A percentile compares a stretch with the other conserved stretches of the same genome.
phyloP scores from a whole-genome alignment of 2,888 invertebrate genomes.

The Adineta ricciae region DNA sequence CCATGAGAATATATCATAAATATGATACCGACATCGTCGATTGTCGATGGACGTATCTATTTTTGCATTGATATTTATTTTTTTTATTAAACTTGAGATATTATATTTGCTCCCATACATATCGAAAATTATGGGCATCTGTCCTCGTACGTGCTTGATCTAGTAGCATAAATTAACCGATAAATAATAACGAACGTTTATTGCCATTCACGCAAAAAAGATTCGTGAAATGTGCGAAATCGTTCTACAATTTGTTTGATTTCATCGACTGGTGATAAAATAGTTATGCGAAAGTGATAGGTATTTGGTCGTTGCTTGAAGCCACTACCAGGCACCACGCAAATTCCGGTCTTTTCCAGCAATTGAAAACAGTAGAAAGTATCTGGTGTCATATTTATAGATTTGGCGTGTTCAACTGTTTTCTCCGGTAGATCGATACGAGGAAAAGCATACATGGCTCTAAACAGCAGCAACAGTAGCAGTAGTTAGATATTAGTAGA shows the following conservation, averaged over 20 bases:
- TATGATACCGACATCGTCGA: too few relatives aligned
- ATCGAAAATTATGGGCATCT: too few relatives aligned
- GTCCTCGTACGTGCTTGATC: too few relatives aligned
- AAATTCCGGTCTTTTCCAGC: constrained; percentile 77
- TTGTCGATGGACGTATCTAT: too few relatives aligned
- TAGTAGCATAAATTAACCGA: too few relatives aligned
- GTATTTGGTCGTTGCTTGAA: constrained; percentile 89
- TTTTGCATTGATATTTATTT: too few relatives aligned
- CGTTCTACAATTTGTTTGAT: constrained; percentile 70
- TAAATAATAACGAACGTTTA: constrained; percentile 46
- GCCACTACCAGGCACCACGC: constrained; percentile 77
- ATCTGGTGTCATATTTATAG: constrained; percentile 63
- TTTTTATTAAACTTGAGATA: too few relatives aligned
- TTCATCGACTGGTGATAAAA: constrained; percentile 74
- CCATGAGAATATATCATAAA: too few relatives aligned
- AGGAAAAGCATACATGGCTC: constrained; percentile 96
- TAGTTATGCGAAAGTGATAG: constrained; percentile 85
- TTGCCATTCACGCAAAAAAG: constrained; percentile 67
- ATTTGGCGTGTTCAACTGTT: constrained; percentile 71
- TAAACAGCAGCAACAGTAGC: background rate
- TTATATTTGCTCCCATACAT: too few relatives aligned
- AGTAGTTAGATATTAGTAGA: background rate
- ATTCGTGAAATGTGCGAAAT: constrained; percentile 70
- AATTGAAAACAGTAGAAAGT: constrained; percentile 82
- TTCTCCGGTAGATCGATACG: constrained; percentile 67